phyloP scores from a whole-genome alignment of 2,797 vertebrate species.

The Tympanoctomys barrerae region DNA sequence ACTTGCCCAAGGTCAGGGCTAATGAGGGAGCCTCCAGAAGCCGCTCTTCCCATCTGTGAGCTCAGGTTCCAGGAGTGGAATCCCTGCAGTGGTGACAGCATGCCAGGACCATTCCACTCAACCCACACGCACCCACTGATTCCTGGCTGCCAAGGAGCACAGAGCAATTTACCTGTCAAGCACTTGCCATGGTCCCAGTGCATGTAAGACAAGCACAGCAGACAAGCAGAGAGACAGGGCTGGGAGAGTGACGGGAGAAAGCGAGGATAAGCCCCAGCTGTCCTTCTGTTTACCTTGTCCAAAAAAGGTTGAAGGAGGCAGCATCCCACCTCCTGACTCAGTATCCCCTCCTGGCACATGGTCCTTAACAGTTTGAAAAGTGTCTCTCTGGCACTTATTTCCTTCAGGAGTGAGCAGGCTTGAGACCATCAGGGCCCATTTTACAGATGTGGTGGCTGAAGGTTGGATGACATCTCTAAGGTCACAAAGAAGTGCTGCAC shows the following conservation, averaged over 20 bases:
- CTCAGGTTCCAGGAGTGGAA: neutral
- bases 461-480: neutral
- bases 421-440: neutral
- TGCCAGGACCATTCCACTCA: neutral
- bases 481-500: neutral
- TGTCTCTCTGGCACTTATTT: neutral
- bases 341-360: neutral
- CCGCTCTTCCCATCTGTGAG: neutral
- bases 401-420: neutral
- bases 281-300: neutral
- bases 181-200: too few relatives aligned
- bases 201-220: neutral
- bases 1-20: slow-evolving; percentile 55
- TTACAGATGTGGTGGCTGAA: neutral
- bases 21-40: neutral
- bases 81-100: neutral
- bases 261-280: neutral
- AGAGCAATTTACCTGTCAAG: neutral
- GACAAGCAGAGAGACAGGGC: neutral
- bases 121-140: neutral
- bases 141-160: neutral
- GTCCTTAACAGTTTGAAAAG: neutral
- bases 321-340: neutral
- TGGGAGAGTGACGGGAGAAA: neutral
- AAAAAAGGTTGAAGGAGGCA: neutral